phyloP scores from a whole-genome alignment of 1,140 invertebrate genomes.

The Galendromus occidentalis region DNA sequence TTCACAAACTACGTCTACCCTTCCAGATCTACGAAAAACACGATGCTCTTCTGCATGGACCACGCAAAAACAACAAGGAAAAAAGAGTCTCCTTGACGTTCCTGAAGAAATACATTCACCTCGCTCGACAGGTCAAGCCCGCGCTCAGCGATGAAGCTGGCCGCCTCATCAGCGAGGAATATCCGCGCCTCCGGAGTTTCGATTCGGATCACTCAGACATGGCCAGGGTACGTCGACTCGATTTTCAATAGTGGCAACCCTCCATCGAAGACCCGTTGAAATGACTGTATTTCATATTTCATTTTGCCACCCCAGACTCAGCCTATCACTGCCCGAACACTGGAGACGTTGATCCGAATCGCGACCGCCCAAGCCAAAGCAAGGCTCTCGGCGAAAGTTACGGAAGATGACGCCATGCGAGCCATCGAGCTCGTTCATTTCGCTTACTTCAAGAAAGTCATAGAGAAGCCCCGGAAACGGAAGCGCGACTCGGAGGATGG shows the following conservation, averaged over 20 bases:
- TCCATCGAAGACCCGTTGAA: no score
- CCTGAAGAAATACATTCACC: conserved; percentile 91
- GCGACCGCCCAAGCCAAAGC: conserved; percentile 95
- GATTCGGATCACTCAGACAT: conserved; percentile 56
- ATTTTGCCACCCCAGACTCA: conserved; percentile 48
- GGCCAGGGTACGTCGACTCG: conserved; percentile 29
- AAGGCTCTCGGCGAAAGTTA: conserved; percentile 61
- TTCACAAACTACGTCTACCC: no score
- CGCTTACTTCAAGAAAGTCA: conserved; percentile 83
- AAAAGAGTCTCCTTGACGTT: conserved; percentile 78
- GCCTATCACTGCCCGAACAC: conserved; percentile 81
- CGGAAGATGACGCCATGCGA: conserved; percentile 58
- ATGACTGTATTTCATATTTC: no score
- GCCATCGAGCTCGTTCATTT: conserved; percentile 92
- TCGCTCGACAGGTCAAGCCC: conserved; percentile 43
- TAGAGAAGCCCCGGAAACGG: conserved; percentile 46
- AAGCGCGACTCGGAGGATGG: conserved; percentile 33
- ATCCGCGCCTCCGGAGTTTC: conserved; percentile 66
- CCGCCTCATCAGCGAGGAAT: conserved; percentile 78
- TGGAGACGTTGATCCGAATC: conserved; percentile 93
- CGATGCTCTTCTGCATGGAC: conserved; percentile 69
- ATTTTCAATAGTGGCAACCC: no score
- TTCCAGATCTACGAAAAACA: conserved; percentile 72
- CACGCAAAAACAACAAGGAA: conserved; percentile 40
- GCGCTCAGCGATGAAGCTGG: conserved; percentile 69